Base-by-base conservation (phyloP, 2,888 invertebrate genomes). In the Cyclophora punctaria region DNA sequence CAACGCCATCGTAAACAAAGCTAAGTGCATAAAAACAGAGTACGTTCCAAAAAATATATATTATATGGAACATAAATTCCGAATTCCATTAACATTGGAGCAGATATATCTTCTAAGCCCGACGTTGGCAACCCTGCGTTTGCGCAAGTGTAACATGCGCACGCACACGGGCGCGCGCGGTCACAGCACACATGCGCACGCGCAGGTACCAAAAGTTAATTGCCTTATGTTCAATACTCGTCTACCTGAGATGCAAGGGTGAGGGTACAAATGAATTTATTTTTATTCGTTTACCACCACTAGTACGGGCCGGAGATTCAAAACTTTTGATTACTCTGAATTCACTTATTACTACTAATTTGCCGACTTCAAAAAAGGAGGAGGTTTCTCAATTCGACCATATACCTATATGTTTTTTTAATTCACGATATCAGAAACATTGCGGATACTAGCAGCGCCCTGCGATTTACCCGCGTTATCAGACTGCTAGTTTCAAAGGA, bases 171-270 rank as follows among this genome's bases (percentile, higher is more conserved):
- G 7, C 48, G 41, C 46, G 48, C 48, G 45, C 52, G 55, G 56
- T 51, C 48, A 48, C 50, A 47, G 56, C 68, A 69, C 75, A 76
- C 75, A 72, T 61, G 69, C 66, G 73, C 67, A 52, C 45, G 59
- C 73, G 79, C 85, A 86, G 85, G 85, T 86, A 86, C 78, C 77
- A 68, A 76, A 80, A 78, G 84, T 83, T 86, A 88, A 87, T 87
- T 86, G 87, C 82, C 80, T 80, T 83, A 83, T 87, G 83, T 83
- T 80, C 83, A 83, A 80, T 83, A 78, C 73, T 80, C 77, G 78
- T 80, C 80, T 86, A 84, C 86, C 85, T 85, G 85, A 67, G 69
- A 59, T 61, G 60, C 55, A 60, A 58, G 69, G 73, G 68, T 68
- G 66, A 67, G 67, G 69, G 66, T 59, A 59, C 62, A 63, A 60